A percentile compares a stretch with the other conserved stretches of the same genome.
phyloP scores from a whole-genome alignment of 30 jellyfish, hydroid and myxozoan species.

The Aurelia aurita complex sp. Pacific region DNA sequence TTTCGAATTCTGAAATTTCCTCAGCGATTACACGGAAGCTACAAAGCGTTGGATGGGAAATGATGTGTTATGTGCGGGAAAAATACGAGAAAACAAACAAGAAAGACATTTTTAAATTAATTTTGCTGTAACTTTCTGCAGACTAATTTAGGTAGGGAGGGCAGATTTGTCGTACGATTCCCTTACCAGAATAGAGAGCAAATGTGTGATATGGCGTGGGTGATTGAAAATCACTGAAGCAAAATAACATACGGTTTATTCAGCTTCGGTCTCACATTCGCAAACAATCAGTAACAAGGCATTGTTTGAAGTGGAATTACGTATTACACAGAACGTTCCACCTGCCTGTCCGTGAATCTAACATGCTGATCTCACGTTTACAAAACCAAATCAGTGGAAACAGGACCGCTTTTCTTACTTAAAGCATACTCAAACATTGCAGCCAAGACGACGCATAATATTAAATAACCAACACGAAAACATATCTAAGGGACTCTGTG shows the following conservation, averaged over 20 bases:
- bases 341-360: conserved; percentile 31
- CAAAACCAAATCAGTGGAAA: conserved; percentile 27
- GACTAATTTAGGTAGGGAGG: conserved; percentile 5
- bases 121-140: background rate
- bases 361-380: conserved; percentile 18
- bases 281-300: conserved; percentile 51
- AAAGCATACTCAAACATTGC: conserved; percentile 19
- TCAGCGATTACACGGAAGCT: background rate
- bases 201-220: conserved; percentile 39
- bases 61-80: background rate
- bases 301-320: conserved; percentile 38
- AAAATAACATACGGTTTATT: background rate
- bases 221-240: conserved; percentile 5
- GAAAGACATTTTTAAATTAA: background rate
- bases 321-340: conserved; percentile 5
- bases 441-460: conserved; percentile 25
- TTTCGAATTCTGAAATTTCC: conserved; percentile 7
- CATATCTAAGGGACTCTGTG: background rate
- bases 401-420: conserved; percentile 10
- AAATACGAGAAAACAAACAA: background rate
- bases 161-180: too few species aligned
- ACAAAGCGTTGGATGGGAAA: conserved; percentile 3
- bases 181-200: too few species aligned
- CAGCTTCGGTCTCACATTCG: conserved; percentile 13
- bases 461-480: conserved; percentile 2